Evolutionary conservation across 2,113 vertebrate genomes (phyloP), one percentile per base, ranked within the genome.

Genomic region (Calonectris borealis): DNA sequence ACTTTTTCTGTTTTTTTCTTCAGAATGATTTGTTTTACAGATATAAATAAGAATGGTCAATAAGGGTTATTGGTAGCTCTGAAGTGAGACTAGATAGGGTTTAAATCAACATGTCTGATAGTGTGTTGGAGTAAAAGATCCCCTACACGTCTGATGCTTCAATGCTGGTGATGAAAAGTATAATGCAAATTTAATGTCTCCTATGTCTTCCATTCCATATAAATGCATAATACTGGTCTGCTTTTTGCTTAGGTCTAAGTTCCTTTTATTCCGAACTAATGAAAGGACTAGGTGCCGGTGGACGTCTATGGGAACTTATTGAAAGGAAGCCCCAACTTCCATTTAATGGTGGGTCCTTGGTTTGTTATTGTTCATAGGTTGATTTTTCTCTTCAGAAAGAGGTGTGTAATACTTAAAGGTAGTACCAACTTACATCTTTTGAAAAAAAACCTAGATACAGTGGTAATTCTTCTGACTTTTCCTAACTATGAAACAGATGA

Each of bases 231-330:
- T 14, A 27, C 25, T 70, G 16, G 44, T 85, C 36, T 93, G 42
- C 20, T 81, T 86, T 93, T 71, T 84, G 11, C 90, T 77, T 92
- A 99, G 99, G 99, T 86, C 94, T 99, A 76, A 99, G 99, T 97
- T 99, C 99, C 6, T 99, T 99, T 98, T 99, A 99, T 97, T 99
- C 99, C 1, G 99, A 99, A 96, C 97, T 99, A 79, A 99, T 99
- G 99, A 99, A 99, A 94, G 99, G 99, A 40, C 98, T 99, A 69
- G 99, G 99, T 62, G 99, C 99, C 2, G 99, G 99, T 69, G 85
- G 98, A n/a, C 98, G 99, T 81, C 98, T 99, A 4, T 99, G 99
- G 99, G 98, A 99, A 96, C 98, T 99, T 83, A 96, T 99, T 66
- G 99, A 99, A 95, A 98, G 99, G 89, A 98, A 98, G 51, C 99